phyloP scores from a whole-genome alignment of 2,888 invertebrate genomes.

The Tanytarsus gracilentus region DNA sequence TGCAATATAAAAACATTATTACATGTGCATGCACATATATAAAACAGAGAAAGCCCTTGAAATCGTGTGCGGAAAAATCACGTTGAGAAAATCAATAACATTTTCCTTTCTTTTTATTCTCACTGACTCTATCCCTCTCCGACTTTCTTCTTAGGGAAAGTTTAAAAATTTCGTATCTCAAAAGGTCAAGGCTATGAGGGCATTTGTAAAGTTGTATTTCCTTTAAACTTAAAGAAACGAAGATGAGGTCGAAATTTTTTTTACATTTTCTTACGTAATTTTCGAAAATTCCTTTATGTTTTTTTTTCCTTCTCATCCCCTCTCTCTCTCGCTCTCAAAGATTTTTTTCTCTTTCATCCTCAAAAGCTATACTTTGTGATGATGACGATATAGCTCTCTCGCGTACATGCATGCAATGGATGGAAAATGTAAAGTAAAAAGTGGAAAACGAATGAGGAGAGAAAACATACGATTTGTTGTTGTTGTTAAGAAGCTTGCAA shows the following conservation, averaged over 20 bases:
- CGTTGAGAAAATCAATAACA: slow-evolving; percentile 28
- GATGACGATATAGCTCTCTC: no score
- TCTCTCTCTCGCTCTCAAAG: no score
- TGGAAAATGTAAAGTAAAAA: slow-evolving; percentile 4
- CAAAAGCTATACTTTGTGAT: no score
- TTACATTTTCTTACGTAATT: no score
- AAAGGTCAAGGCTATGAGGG: no score
- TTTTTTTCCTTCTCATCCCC: no score
- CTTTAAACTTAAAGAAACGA: no score
- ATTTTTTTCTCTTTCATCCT: no score
- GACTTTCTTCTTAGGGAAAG: background rate
- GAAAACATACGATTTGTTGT: slow-evolving; percentile 4
- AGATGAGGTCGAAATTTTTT: no score
- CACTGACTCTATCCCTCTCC: background rate
- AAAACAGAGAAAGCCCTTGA: slow-evolving; percentile 28
- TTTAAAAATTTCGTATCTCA: background rate
- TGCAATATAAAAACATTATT: background rate
- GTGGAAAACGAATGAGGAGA: slow-evolving; percentile 6
- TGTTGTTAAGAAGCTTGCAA: slow-evolving; percentile 1
- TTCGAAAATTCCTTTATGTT: no score
- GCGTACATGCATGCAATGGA: no score
- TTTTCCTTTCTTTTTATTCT: slow-evolving; percentile 16
- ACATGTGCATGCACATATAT: background rate
- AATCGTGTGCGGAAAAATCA: slow-evolving; percentile 20
- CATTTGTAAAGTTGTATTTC: no score